Evolutionary conservation across 2,888 invertebrate genomes (phyloP), one percentile per base, ranked within the genome.

Genomic region (Apocheima hispidaria): DNA sequence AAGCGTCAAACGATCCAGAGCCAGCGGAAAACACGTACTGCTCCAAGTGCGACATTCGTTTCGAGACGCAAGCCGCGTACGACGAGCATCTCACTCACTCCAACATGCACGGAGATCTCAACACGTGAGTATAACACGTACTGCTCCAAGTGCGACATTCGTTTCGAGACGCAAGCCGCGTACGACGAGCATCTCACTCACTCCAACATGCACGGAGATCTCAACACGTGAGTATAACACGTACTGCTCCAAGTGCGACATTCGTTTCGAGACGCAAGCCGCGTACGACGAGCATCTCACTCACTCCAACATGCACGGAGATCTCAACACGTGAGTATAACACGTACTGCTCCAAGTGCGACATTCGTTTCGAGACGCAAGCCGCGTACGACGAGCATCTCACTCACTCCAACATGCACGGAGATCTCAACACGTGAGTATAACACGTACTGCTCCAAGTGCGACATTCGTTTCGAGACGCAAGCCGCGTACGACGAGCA

Each of bases 351-450:
- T 74, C 72, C n/a, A 71, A 74, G 2, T 81, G 79, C 46, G 71
- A 79, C 60, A 71, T 78, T 20, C 62, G 64, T 26, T 81, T 81
- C 48, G 68, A 64, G 6, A 70, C 74, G 0, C 44, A 61, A 7
- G 67, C 58, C 12, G 81, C 81, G 0, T 80, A 69, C 58, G 68
- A 71, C 7, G 75, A 77, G 35, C 81, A 81, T 33, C 62, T 74
- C 12, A 85, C 85, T 41, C 90, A 90, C 52, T 88, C 90, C 0
- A 81, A 81, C 0, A 75, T 84, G 74, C 91, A 92, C 75, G 0
- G 79, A 0, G 72, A 76, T 16, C 60, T 69, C 6, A 63, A 67
- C 0, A 65, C 71, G 60, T 59, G 40, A 52, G 59, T 40, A 21
- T 5, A 1, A 23, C 43, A 7, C n/a, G 18, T n/a, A n/a, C n/a